phyloP scores from a whole-genome alignment of 2,113 vertebrate genomes.

The Patagioenas fasciata region DNA sequence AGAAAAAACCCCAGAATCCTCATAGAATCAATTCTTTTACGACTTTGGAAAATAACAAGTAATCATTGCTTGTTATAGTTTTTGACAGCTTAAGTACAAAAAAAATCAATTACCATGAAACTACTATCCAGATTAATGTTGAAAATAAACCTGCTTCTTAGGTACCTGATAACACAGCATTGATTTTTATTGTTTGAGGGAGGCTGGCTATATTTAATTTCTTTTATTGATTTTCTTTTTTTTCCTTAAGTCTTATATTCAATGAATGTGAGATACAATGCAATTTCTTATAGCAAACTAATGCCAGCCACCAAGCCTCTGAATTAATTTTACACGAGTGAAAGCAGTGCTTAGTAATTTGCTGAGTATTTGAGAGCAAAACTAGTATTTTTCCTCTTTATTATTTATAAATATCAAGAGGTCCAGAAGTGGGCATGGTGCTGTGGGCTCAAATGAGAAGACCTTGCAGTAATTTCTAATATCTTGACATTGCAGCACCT shows the following conservation, averaged over 20 bases:
- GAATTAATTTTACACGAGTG: slow-evolving; percentile 66
- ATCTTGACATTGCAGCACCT: slow-evolving; percentile 6
- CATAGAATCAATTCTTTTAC: slow-evolving; percentile 43
- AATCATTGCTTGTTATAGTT: slow-evolving; percentile 72
- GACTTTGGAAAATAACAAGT: slow-evolving; percentile 70
- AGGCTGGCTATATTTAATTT: slow-evolving; percentile 72
- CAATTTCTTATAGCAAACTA: slow-evolving; percentile 60
- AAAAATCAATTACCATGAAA: slow-evolving; percentile 72
- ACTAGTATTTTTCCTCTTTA: slow-evolving; percentile 54
- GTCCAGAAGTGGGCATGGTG: not conserved
- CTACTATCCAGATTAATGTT: slow-evolving; percentile 65
- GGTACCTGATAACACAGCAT: slow-evolving; percentile 56
- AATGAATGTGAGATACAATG: slow-evolving; percentile 58
- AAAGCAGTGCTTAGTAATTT: slow-evolving; percentile 58
- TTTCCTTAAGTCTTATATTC: slow-evolving; percentile 52
- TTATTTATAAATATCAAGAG: slow-evolving; percentile 66
- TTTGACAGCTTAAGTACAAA: slow-evolving; percentile 73
- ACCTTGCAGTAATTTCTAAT: slow-evolving; percentile 29
- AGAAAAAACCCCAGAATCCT: not conserved
- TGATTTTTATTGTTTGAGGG: slow-evolving; percentile 74
- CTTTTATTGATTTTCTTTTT: slow-evolving; percentile 68
- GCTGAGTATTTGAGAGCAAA: slow-evolving; percentile 61
- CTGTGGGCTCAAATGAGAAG: slow-evolving; percentile 19
- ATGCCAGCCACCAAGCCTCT: slow-evolving; percentile 21
- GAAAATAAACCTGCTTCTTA: slow-evolving; percentile 72